phyloP scores from a whole-genome alignment of 2,888 invertebrate genomes.

The Spodoptera picta region DNA sequence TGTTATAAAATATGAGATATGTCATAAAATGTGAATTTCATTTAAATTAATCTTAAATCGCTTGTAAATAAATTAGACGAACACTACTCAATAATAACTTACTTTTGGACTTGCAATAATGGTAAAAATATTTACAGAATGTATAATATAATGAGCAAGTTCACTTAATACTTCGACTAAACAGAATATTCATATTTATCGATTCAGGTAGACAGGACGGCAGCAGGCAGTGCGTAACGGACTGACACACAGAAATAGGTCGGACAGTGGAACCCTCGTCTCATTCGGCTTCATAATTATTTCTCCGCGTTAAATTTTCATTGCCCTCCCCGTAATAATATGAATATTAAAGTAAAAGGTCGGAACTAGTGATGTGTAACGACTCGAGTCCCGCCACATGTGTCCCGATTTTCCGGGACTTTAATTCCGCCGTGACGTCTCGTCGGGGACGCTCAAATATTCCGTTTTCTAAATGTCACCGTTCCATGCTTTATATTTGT shows the following conservation, averaged over 20 bases:
- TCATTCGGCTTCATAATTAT: slow-evolving; percentile 58
- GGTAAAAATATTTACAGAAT: neutral
- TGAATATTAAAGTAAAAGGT: slow-evolving; percentile 62
- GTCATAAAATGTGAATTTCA: too few species aligned
- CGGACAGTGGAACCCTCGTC: slow-evolving; percentile 49
- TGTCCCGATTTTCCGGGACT: slow-evolving; percentile 58
- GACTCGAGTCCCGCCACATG: slow-evolving; percentile 43
- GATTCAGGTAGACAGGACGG: slow-evolving; percentile 19
- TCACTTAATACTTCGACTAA: neutral
- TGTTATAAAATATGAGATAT: too few species aligned
- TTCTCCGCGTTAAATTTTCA: slow-evolving; percentile 58
- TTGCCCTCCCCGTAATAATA: slow-evolving; percentile 59
- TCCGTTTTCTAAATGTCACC: slow-evolving; percentile 49
- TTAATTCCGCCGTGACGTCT: slow-evolving; percentile 50
- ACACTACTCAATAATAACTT: too few species aligned
- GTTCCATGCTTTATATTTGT: slow-evolving; percentile 41
- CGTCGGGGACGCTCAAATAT: slow-evolving; percentile 53
- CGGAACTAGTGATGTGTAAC: slow-evolving; percentile 57
- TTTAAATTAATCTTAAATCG: too few species aligned
- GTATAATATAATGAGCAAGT: neutral
- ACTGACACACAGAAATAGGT: slow-evolving; percentile 46
- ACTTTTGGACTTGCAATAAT: neutral
- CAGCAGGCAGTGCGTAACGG: slow-evolving; percentile 16
- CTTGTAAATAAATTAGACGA: too few species aligned
- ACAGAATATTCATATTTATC: slow-evolving; percentile 21